Evolutionary conservation across 2,888 invertebrate genomes (phyloP).

Genomic region (Scaptomyza caliginosa): DNA sequence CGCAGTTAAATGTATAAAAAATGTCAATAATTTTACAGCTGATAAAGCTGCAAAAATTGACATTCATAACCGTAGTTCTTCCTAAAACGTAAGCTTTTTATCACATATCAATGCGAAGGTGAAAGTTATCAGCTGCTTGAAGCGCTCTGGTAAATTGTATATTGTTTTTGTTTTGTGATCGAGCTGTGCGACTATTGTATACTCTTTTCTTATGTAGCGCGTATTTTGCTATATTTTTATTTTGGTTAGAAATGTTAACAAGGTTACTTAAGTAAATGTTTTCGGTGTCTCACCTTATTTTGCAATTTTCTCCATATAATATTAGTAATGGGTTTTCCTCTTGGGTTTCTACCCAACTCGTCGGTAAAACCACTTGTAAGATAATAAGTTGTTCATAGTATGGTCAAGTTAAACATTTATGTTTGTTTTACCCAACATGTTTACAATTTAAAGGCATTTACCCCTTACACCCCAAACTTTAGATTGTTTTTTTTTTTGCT

Average conservation of each 20-base stretch:
- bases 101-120: conserved; percentile 69
- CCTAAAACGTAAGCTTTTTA: conserved; percentile 21
- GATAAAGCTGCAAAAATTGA: background rate
- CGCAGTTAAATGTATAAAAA: background rate
- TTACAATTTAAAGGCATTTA: conserved; percentile 21
- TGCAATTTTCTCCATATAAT: background rate
- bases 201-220: conserved; percentile 5
- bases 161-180: conserved; percentile 9
- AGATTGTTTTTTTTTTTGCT: too few species aligned
- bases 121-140: conserved; percentile 72
- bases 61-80: conserved; percentile 19
- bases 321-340: background rate
- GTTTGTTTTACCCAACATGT: conserved; percentile 5
- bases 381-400: background rate
- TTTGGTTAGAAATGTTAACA: background rate
- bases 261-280: background rate
- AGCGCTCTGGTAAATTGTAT: conserved; percentile 22
- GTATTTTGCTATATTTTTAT: background rate
- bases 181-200: conserved; percentile 4
- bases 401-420: conserved; percentile 1
- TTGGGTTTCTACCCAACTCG: background rate
- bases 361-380: conserved; percentile 1
- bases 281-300: too few species aligned
- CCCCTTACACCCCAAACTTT: too few species aligned
- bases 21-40: conserved; percentile 7